Base-by-base conservation (phyloP, 2,888 invertebrate species). In the Drosophila siamana region DNA sequence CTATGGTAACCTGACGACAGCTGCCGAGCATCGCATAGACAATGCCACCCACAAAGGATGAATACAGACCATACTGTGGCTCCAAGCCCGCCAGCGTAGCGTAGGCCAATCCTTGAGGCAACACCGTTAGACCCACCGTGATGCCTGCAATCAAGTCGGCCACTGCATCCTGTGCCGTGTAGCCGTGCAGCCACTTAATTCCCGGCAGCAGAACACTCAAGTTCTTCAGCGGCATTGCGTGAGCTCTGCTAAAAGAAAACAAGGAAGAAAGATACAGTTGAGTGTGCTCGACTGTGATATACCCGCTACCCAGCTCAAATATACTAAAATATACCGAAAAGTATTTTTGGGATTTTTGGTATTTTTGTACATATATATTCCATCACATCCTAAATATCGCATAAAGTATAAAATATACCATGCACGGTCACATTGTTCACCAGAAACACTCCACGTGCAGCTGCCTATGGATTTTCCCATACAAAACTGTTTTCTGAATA, bases 41-140 rank as follows among this genome's bases (percentile, higher is more conserved):
- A 91, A 98, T 96, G 30, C 98, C 98, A 1, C 98, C 98, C 92
- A 98, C 94, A 92, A 98, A 98, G 0, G 98, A 96, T 0, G 98
- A 98, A 93, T 98, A 98, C 51, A 99, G 94, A 2, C 98, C 98
- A 93, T 97, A 98, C 97, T 98, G 66, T 1, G 97, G 97, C 90
- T 96, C 95, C 55, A 98, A 93, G 46, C 97, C 97, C 24, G 97
- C 98, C 62, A 98, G 93, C 11, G 96, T 96, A 5, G 98, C 97
- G 91, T 98, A 98, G 0, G 98, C 98, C 77, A 98, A 92, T 8
- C 97, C 97, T 91, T 98, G 98, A 0, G 98, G 98, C 93, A 98
- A 95, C 44, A 85, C 88, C 15, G 88, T 98, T 22, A 98, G 93
- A 0, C 97, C 98, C 0, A 98, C 98, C 1, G 98, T 98, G 65